Conservation (phyloP, 2,888 invertebrate species). For the Notodonta ziczac region DNA sequence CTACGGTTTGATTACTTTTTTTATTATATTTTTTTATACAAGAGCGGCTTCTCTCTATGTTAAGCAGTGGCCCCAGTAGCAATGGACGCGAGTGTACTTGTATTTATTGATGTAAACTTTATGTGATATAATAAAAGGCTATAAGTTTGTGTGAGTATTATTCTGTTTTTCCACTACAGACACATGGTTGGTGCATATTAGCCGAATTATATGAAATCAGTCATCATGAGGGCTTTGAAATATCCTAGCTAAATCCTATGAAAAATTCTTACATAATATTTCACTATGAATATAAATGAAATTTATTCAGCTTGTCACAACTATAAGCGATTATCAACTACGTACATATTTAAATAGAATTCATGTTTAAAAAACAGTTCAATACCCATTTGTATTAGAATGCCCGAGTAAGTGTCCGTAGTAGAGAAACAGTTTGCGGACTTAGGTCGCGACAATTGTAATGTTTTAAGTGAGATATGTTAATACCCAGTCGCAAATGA, state of each 20-base stretch:
- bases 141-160: slow-evolving; percentile 62
- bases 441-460: slow-evolving; percentile 49
- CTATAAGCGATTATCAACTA: too few species aligned
- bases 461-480: slow-evolving; percentile 68
- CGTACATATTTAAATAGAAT: background rate
- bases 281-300: too few species aligned
- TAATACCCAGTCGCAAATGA: slow-evolving; percentile 75
- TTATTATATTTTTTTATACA: slow-evolving; percentile 37
- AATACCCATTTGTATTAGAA: background rate
- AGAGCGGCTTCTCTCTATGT: slow-evolving; percentile 50
- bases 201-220: background rate
- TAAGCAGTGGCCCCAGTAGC: slow-evolving; percentile 59
- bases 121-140: slow-evolving; percentile 76
- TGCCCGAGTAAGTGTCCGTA: slow-evolving; percentile 40
- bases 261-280: too few species aligned
- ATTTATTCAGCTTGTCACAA: too few species aligned
- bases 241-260: too few species aligned
- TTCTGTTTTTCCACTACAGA: slow-evolving; percentile 46
- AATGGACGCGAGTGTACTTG: slow-evolving; percentile 53
- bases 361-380: background rate
- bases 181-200: slow-evolving; percentile 16
- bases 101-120: slow-evolving; percentile 68
- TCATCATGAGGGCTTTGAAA: slow-evolving; percentile 3
- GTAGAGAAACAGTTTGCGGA: slow-evolving; percentile 51
- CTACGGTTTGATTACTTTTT: slow-evolving; percentile 42